Conservation (phyloP, 2,797 vertebrate species). For the Sebastes iracundus region DNA sequence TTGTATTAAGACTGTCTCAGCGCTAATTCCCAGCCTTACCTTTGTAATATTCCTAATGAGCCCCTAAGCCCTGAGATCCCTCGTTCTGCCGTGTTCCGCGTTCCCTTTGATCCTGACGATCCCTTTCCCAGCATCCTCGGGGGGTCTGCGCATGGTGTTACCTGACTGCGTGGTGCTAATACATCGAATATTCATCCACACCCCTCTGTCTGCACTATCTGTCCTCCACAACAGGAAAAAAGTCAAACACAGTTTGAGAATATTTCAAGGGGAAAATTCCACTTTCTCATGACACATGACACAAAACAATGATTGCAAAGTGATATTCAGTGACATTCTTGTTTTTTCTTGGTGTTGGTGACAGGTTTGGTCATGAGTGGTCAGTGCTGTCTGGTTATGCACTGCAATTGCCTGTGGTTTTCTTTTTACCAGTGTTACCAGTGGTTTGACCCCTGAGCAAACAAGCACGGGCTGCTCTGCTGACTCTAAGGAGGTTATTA, state of each 20-base stretch:
- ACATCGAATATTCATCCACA: slow-evolving; percentile 72
- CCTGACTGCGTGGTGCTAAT: slow-evolving; percentile 71
- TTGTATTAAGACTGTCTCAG: slow-evolving; percentile 78
- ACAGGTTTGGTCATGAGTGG: slow-evolving; percentile 13
- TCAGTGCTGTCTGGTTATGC: slow-evolving; percentile 9
- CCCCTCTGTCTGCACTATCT: slow-evolving; percentile 34
- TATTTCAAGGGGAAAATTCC: slow-evolving; percentile 22
- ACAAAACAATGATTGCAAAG: not conserved
- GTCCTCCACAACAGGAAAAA: slow-evolving; percentile 55
- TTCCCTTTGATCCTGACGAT: slow-evolving; percentile 83
- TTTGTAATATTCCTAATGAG: slow-evolving; percentile 85
- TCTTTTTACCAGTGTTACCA: slow-evolving; percentile 16
- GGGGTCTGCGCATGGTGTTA: slow-evolving; percentile 67
- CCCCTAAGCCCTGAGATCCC: slow-evolving; percentile 80
- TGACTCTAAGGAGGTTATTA: slow-evolving; percentile 1
- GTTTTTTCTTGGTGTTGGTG: slow-evolving; percentile 16
- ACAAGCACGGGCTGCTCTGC: not conserved
- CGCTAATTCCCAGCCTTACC: slow-evolving; percentile 81
- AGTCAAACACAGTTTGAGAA: slow-evolving; percentile 53
- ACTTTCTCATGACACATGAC: slow-evolving; percentile 1
- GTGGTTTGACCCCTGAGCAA: slow-evolving; percentile 20
- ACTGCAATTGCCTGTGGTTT: not conserved
- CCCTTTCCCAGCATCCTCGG: slow-evolving; percentile 73
- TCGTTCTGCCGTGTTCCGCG: slow-evolving; percentile 75
- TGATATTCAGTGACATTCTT: not conserved